Conservation (phyloP, 2,888 invertebrate species). For the Chydorus sphaericus region DNA sequence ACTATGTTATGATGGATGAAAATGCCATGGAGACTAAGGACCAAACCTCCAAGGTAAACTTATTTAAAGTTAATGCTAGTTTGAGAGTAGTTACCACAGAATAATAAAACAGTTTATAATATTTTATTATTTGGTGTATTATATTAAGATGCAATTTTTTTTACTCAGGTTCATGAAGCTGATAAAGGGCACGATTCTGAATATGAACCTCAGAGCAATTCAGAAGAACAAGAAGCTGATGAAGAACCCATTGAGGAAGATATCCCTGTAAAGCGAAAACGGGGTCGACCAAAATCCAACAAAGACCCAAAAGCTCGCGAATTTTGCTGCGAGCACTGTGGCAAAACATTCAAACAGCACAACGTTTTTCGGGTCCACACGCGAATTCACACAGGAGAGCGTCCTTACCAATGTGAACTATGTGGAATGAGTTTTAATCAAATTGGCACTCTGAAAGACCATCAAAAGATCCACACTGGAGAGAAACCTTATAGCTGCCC, state of each 20-base stretch:
- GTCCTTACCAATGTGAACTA: slow-evolving; percentile 8
- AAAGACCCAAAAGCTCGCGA: background rate
- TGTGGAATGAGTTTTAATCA: slow-evolving; percentile 9
- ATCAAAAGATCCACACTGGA: slow-evolving; percentile 8
- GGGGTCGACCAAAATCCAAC: background rate
- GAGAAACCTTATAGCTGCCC: slow-evolving; percentile 1
- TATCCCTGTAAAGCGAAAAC: background rate
- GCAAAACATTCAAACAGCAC: slow-evolving; percentile 6
- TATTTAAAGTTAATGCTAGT: no score
- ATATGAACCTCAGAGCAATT: no score
- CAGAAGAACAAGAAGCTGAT: slow-evolving; percentile 1
- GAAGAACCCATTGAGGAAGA: slow-evolving; percentile 1
- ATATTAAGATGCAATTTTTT: no score
- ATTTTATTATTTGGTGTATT: no score
- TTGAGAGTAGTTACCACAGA: no score
- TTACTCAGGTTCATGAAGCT: no score
- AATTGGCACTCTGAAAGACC: slow-evolving; percentile 5
- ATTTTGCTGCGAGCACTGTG: slow-evolving; percentile 9
- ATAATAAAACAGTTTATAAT: no score
- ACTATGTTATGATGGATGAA: no score
- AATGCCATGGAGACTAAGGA: no score
- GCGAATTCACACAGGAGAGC: slow-evolving; percentile 9
- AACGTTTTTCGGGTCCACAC: slow-evolving; percentile 7
- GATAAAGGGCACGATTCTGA: no score
- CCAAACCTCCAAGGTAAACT: no score